Percentiles rank a stretch among this genome's conserved stretches.
Evolutionary conservation across 1,140 invertebrate species (phyloP).

Genomic region (Drosophila erecta): DNA sequence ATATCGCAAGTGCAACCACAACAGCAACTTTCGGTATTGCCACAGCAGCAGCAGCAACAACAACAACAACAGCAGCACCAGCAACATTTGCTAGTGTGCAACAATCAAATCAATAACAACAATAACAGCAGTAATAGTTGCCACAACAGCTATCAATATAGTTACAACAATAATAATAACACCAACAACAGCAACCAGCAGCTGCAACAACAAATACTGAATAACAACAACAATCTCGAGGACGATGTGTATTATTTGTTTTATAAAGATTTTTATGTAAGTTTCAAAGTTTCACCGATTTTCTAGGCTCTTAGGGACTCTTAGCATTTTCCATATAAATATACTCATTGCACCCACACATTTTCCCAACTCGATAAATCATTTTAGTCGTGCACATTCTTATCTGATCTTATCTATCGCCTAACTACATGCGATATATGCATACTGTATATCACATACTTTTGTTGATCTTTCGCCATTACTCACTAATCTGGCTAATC

Average conservation of each 20-base stretch:
- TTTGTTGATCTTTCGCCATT: conserved; percentile 15
- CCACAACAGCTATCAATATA: conserved; percentile 48
- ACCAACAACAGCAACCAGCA: conserved; percentile 29
- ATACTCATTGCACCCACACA: too few species aligned
- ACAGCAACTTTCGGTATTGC: conserved; percentile 32
- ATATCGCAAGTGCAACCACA: conserved; percentile 29
- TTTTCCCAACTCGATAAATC: neutral
- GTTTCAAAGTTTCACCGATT: conserved; percentile 24
- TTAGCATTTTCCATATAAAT: too few species aligned
- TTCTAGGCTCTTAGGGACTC: too few species aligned
- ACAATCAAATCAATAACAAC: conserved; percentile 43
- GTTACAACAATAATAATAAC: conserved; percentile 43
- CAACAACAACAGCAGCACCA: conserved; percentile 38
- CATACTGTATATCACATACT: too few species aligned
- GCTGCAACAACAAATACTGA: conserved; percentile 29
- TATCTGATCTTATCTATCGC: conserved; percentile 9
- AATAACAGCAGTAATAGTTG: conserved; percentile 48
- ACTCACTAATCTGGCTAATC: conserved; percentile 7
- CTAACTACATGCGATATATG: neutral
- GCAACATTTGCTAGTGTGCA: conserved; percentile 30
- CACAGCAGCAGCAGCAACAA: conserved; percentile 28
- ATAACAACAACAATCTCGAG: conserved; percentile 68
- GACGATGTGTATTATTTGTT: conserved; percentile 81
- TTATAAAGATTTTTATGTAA: conserved; percentile 83
- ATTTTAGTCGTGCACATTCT: neutral